Evolutionary conservation across 23 tunicate genomes (phyloP).

Genomic region (Corella eumyota): DNA sequence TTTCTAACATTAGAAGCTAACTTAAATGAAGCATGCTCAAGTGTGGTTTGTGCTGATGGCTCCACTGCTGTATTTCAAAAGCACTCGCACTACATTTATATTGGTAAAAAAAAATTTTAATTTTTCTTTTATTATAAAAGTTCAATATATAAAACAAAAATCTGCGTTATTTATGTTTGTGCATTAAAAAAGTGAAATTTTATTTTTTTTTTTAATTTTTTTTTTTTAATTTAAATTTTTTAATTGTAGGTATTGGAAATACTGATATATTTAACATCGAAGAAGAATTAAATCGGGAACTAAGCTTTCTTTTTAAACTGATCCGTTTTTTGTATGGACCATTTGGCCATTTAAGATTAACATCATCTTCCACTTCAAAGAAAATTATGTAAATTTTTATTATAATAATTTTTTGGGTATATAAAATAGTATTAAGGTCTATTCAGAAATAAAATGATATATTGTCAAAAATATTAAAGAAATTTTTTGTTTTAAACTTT

Average conservation of each 20-base stretch:
- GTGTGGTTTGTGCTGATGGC: slow-evolving; percentile 6
- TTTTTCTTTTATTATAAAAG: not conserved
- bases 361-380: too few relatives aligned
- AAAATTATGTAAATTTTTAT: too few relatives aligned
- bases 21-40: slow-evolving; percentile 7
- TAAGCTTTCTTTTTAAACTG: not conserved
- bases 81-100: not conserved
- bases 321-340: slow-evolving; percentile 5
- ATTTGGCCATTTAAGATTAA: not conserved
- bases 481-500: not conserved
- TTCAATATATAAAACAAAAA: not conserved
- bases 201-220: too few relatives aligned
- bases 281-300: not conserved
- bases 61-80: slow-evolving; percentile 4
- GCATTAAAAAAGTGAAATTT: not conserved
- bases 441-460: too few relatives aligned
- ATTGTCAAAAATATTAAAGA: too few relatives aligned
- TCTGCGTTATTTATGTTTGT: not conserved
- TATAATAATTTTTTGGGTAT: not conserved
- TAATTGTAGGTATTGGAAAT: too few relatives aligned
- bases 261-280: not conserved
- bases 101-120: slow-evolving; percentile 4
- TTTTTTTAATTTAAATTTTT: too few relatives aligned
- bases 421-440: not conserved
- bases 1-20: not conserved